Conservation (phyloP, 2,797 vertebrate species). For the Chelidonichthys spinosus region DNA sequence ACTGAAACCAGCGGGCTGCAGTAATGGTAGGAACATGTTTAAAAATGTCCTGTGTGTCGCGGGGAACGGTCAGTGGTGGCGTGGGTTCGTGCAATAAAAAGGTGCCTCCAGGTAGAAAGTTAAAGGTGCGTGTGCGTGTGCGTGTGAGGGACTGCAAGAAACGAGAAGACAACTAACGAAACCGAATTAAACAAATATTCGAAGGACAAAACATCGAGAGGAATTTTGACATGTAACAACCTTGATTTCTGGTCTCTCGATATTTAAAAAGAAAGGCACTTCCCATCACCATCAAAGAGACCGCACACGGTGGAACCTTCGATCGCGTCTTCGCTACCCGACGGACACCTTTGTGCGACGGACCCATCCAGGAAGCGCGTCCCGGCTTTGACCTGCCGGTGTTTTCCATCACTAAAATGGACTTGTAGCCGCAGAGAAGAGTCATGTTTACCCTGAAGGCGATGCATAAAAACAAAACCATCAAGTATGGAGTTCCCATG, state of each 20-base stretch:
- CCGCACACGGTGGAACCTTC: conserved; percentile 42
- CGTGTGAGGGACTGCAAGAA: background rate
- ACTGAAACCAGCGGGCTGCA: background rate
- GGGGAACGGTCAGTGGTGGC: no score
- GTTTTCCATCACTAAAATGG: conserved; percentile 20
- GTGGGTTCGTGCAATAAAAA: background rate
- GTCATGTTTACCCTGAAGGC: conserved; percentile 70
- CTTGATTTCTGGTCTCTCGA: background rate
- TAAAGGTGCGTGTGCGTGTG: background rate
- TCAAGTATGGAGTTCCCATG: conserved; percentile 84
- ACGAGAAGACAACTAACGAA: background rate
- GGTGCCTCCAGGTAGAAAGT: background rate
- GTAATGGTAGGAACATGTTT: conserved; percentile 1
- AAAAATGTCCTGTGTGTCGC: rapidly evolving
- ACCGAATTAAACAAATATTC: background rate
- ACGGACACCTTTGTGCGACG: conserved; percentile 40
- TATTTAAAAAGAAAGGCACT: no score
- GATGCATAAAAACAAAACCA: conserved; percentile 71
- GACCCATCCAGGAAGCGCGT: conserved; percentile 32
- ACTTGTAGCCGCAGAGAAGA: background rate
- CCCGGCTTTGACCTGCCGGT: conserved; percentile 42
- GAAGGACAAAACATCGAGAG: background rate
- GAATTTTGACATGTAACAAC: background rate
- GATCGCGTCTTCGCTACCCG: rapidly evolving
- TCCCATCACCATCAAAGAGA: background rate